phyloP scores from a whole-genome alignment of 2,113 vertebrate species.

The Ctenodactylus gundi region DNA sequence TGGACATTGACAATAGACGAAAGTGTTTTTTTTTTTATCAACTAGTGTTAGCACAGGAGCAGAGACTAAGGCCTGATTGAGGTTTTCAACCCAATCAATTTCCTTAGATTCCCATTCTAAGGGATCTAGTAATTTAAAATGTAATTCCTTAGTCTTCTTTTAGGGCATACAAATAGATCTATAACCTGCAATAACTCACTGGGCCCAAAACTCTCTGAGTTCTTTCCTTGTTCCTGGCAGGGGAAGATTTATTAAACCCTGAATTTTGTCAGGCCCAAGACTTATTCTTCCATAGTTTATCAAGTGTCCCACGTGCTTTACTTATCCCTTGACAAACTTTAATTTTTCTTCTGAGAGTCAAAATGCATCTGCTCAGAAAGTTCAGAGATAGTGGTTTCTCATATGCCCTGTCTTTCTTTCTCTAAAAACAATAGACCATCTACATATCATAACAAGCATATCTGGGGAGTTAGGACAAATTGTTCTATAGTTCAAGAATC shows the following conservation, averaged over 20 bases:
- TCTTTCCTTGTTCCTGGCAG: background rate
- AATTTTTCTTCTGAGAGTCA: background rate
- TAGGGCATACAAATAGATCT: background rate
- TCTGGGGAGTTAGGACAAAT: background rate
- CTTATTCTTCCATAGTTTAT: background rate
- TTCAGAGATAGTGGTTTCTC: background rate
- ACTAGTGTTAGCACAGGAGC: background rate
- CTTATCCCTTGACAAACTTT: background rate
- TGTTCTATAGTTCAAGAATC: background rate
- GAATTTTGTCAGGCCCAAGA: background rate
- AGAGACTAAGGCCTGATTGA: background rate
- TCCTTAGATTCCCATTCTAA: background rate
- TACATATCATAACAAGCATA: background rate
- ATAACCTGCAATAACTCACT: background rate
- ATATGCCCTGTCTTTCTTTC: background rate
- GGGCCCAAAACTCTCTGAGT: background rate
- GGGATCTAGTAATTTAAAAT: background rate
- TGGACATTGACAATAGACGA: background rate
- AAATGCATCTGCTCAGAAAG: background rate
- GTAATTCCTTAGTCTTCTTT: background rate
- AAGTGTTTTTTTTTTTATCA: background rate
- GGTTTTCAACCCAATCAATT: too few relatives aligned
- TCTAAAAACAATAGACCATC: background rate
- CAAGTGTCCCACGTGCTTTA: background rate
- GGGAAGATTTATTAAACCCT: too few relatives aligned